Conservation (phyloP, 2,888 invertebrate species). For the Sympetrum striolatum region DNA sequence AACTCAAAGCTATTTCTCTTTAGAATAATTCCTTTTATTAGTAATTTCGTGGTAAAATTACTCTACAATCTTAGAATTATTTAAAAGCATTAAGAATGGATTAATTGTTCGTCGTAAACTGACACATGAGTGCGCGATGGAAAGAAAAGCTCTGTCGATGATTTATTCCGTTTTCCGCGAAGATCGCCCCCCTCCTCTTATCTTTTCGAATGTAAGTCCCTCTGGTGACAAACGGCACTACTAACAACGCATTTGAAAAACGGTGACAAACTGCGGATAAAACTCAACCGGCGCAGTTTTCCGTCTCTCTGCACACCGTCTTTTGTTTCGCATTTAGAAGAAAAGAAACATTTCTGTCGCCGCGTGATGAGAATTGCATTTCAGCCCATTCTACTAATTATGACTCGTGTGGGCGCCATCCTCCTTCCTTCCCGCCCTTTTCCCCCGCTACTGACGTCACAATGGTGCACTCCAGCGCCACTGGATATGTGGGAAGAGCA, state of each 20-base stretch:
- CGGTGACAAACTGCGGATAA: neutral
- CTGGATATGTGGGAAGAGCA: neutral
- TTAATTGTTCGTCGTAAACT: no score
- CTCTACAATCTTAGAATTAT: no score
- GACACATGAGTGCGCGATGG: no score
- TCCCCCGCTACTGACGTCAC: neutral
- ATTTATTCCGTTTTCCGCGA: no score
- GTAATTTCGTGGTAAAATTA: no score
- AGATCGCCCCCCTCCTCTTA: no score
- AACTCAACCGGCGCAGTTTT: neutral
- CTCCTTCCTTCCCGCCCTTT: neutral
- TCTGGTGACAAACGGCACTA: neutral
- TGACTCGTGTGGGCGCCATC: neutral
- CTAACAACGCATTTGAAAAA: neutral
- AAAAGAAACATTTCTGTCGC: neutral
- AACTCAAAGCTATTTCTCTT: no score
- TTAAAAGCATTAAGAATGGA: no score
- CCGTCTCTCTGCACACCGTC: neutral
- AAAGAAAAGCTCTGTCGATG: no score
- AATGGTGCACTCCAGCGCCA: neutral
- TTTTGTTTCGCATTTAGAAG: neutral
- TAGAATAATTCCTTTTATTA: no score
- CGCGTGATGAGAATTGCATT: neutral
- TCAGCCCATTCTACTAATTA: neutral
- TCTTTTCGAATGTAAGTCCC: no score